Evolutionary conservation across 2,888 invertebrate genomes (phyloP).

Genomic region (Chromoteleia sp.): DNA sequence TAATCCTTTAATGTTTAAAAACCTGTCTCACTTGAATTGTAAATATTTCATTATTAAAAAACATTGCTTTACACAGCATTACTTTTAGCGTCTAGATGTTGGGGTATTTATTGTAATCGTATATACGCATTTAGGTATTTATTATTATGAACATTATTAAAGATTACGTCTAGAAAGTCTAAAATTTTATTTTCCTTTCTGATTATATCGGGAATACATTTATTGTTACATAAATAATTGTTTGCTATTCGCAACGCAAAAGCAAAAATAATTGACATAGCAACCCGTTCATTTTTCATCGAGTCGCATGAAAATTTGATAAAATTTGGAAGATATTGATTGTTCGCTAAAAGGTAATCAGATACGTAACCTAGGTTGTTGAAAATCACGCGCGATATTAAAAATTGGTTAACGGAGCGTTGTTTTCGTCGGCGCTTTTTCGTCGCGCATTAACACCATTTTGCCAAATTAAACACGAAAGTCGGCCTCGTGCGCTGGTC

Average conservation of each 20-base stretch:
- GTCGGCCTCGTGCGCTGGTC: conserved; percentile 41
- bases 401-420: conserved; percentile 55
- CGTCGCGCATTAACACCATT: conserved; percentile 62
- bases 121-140: too few relatives aligned
- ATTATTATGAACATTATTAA: too few relatives aligned
- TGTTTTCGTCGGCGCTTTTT: conserved; percentile 58
- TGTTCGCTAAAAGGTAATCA: conserved; percentile 35
- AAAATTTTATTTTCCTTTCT: neutral
- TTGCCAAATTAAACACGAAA: conserved; percentile 65
- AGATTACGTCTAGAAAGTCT: too few relatives aligned
- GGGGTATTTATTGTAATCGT: too few relatives aligned
- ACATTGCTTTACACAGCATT: too few relatives aligned
- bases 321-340: conserved; percentile 49
- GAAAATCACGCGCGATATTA: conserved; percentile 56
- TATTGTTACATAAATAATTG: conserved; percentile 7
- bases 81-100: too few relatives aligned
- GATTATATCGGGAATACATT: neutral
- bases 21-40: too few relatives aligned
- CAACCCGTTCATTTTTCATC: conserved; percentile 32
- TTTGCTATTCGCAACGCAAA: conserved; percentile 35
- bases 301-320: conserved; percentile 32
- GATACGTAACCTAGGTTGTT: conserved; percentile 43
- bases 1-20: too few relatives aligned
- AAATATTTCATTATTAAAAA: too few relatives aligned
- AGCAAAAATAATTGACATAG: conserved; percentile 38